Evolutionary conservation across 2,113 vertebrate genomes (phyloP).

Genomic region (Galeopterus variegatus): DNA sequence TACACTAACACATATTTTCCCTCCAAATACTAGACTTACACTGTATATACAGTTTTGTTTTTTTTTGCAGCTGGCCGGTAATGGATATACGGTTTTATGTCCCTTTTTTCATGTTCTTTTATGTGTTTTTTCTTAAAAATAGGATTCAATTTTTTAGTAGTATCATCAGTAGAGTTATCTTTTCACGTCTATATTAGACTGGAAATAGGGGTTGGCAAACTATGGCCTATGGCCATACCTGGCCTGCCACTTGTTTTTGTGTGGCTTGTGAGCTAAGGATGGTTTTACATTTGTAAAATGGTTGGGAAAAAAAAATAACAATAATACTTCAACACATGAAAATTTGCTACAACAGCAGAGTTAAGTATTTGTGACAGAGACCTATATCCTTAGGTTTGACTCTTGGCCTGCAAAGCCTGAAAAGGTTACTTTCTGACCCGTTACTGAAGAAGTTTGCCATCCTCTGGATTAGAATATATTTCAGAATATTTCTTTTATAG

Average conservation of each 20-base stretch:
- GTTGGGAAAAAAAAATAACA: neutral
- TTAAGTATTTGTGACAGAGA: neutral
- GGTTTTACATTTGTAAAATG: constrained; percentile 49
- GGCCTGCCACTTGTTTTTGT: neutral
- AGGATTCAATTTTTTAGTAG: constrained; percentile 37
- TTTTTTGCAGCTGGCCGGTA: too few relatives aligned
- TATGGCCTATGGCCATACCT: neutral
- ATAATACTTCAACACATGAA: constrained; percentile 22
- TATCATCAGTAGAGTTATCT: neutral
- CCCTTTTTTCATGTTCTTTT: neutral
- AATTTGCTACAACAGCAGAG: neutral
- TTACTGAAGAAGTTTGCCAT: constrained; percentile 44
- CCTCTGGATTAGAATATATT: neutral
- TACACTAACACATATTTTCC: neutral
- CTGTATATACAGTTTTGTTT: neutral
- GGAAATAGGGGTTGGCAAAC: neutral
- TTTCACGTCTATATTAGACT: neutral
- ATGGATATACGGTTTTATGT: neutral
- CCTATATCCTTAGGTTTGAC: constrained; percentile 28
- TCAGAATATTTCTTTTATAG: constrained; percentile 52
- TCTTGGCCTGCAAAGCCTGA: constrained; percentile 17
- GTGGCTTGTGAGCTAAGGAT: neutral
- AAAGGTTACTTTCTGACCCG: constrained; percentile 40
- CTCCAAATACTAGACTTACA: neutral
- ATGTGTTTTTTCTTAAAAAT: constrained; percentile 45